A percentile compares a stretch with the other conserved stretches of the same genome.
phyloP scores from a whole-genome alignment of 2,888 invertebrate genomes.

The Mesorhabditis belari region DNA sequence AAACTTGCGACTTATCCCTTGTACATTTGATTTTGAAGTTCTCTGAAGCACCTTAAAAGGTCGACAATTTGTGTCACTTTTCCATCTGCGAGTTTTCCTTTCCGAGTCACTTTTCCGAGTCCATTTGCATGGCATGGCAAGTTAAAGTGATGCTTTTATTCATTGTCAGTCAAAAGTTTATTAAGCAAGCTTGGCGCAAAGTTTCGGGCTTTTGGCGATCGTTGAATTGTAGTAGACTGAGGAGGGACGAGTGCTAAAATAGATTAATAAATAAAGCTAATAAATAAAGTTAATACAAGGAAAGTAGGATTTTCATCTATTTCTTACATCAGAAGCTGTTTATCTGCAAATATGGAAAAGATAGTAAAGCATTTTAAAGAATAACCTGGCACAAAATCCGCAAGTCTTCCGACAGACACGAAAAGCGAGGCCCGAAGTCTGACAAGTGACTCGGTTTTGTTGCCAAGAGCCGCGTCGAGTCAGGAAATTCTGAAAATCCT shows the following conservation, averaged over 20 bases:
- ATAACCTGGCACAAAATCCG: slow-evolving; percentile 34
- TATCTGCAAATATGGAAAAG: background rate
- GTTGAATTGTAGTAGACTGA: slow-evolving; percentile 32
- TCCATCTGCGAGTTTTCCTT: too few species aligned
- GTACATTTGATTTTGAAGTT: too few species aligned
- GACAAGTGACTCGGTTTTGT: slow-evolving; percentile 27
- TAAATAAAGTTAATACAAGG: too few species aligned
- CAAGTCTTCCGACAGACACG: slow-evolving; percentile 41
- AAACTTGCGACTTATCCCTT: too few species aligned
- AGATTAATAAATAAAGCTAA: too few species aligned
- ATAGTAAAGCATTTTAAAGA: background rate
- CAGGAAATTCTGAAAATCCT: slow-evolving; percentile 14
- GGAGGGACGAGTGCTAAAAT: slow-evolving; percentile 23
- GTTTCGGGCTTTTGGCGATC: slow-evolving; percentile 31
- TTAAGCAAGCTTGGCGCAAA: slow-evolving; percentile 15
- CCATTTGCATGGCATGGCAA: too few species aligned
- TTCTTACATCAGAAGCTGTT: background rate
- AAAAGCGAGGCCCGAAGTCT: slow-evolving; percentile 41
- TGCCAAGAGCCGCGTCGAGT: slow-evolving; percentile 25
- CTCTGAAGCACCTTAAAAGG: too few species aligned
- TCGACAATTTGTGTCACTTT: too few species aligned
- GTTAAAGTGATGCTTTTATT: too few species aligned
- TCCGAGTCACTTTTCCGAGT: too few species aligned
- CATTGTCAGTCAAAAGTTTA: too few species aligned
- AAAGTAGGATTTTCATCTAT: too few species aligned